These are phyloP conservation scores for Acanthurus tractus DNA, from an alignment of 2,797 vertebrate species.

Conservation along the genomic window DNA sequence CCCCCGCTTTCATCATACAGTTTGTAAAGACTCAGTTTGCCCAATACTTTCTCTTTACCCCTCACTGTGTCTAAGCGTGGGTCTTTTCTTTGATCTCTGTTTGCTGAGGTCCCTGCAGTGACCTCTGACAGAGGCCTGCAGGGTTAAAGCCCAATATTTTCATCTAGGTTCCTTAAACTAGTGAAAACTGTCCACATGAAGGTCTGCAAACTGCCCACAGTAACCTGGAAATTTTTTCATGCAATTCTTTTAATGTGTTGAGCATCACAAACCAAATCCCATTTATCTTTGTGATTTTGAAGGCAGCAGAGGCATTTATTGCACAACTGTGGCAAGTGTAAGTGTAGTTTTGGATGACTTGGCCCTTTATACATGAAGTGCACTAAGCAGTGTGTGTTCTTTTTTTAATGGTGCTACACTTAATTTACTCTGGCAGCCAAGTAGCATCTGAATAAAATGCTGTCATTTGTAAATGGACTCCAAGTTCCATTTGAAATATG, in stretches of 20 bases:
- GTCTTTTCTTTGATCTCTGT: neutral
- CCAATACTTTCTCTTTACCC: neutral
- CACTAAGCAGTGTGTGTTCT: constrained; percentile 15
- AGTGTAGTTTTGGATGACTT: constrained; percentile 29
- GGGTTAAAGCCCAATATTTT: neutral
- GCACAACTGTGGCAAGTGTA: neutral
- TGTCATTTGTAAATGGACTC: constrained; percentile 35
- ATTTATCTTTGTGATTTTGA: too few relatives aligned
- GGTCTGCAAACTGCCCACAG: neutral
- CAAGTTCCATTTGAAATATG: neutral
- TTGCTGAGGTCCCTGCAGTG: neutral
- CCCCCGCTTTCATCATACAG: neutral
- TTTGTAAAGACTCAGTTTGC: constrained; percentile 34
- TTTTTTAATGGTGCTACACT: constrained; percentile 24
- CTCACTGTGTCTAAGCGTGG: neutral
- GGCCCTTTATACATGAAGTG: constrained; percentile 20
- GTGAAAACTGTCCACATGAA: neutral
- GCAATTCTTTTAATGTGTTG: too few relatives aligned
- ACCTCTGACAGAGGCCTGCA: neutral
- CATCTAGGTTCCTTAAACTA: neutral
- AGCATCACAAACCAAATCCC: too few relatives aligned
- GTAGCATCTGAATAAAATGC: constrained; percentile 16
- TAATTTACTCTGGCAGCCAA: constrained; percentile 14
- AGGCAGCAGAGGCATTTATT: neutral
- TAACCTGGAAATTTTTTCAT: neutral